Evolutionary conservation across 2,113 vertebrate species (phyloP).

Genomic region (Apteryx mantelli): DNA sequence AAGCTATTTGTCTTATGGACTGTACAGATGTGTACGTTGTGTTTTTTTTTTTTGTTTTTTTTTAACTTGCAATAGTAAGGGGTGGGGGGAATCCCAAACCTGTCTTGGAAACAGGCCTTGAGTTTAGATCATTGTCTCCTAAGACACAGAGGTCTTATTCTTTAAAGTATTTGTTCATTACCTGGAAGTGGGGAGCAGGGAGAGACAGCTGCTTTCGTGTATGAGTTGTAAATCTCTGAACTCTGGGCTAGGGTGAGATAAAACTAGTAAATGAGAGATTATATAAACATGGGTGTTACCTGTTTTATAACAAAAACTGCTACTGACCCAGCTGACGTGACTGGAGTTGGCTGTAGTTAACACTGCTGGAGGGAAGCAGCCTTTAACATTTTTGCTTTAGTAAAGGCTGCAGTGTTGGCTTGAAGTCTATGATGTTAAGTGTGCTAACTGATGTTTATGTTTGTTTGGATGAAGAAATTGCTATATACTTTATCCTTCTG

Average conservation of each 20-base stretch:
- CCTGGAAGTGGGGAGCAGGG: neutral
- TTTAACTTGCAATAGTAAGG: neutral
- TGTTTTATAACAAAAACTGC: constrained; percentile 1
- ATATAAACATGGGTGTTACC: constrained; percentile 37
- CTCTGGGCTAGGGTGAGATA: neutral
- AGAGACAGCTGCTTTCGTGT: neutral
- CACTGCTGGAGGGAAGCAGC: neutral
- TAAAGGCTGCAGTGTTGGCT: neutral
- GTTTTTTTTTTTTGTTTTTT: neutral
- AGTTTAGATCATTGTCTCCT: constrained; percentile 45
- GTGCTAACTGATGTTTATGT: neutral
- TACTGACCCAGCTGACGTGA: neutral
- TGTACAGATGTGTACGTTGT: neutral
- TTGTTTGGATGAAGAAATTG: neutral
- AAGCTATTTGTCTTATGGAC: neutral
- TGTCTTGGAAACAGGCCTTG: constrained; percentile 18
- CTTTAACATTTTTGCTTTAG: neutral
- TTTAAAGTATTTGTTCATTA: neutral
- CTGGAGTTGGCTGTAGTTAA: neutral
- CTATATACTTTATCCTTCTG: neutral
- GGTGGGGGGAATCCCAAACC: neutral
- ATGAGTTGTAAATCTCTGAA: neutral
- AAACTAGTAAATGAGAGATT: neutral
- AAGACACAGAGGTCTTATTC: neutral
- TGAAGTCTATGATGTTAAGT: neutral